A percentile compares a stretch with the other conserved stretches of the same genome.
These are phyloP conservation scores for Axea sp. DNA, from an alignment of 2,888 invertebrate genomes.

Conservation along the genomic window DNA sequence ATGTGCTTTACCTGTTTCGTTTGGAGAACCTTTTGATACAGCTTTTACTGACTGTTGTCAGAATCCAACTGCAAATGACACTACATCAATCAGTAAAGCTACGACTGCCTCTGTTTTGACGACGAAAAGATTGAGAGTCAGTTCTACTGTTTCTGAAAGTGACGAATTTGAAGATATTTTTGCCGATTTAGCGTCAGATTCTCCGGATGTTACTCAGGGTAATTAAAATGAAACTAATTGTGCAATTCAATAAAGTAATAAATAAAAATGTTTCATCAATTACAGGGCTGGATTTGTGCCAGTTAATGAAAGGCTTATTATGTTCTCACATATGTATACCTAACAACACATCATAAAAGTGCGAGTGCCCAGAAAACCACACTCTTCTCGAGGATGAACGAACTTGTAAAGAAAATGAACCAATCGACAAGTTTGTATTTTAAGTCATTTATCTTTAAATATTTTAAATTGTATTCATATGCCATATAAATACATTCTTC, in stretches of 20 bases:
- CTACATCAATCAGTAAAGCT: constrained; percentile 13
- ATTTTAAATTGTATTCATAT: too few species aligned
- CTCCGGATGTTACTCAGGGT: constrained; percentile 45
- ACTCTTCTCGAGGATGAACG: constrained; percentile 85
- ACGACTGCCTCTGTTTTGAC: constrained; percentile 37
- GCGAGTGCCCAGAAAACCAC: constrained; percentile 86
- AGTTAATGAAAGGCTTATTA: constrained; percentile 81
- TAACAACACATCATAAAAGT: constrained; percentile 85
- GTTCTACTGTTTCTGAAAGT: constrained; percentile 31
- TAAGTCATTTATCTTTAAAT: too few species aligned
- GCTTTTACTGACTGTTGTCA: constrained; percentile 84
- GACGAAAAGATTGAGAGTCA: constrained; percentile 18
- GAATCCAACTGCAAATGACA: constrained; percentile 73
- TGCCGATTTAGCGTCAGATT: constrained; percentile 35
- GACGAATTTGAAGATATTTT: constrained; percentile 58
- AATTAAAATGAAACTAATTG: constrained; percentile 1
- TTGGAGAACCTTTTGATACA: constrained; percentile 82
- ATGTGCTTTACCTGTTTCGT: constrained; percentile 82
- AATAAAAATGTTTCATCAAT: too few species aligned
- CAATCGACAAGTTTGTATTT: constrained; percentile 70
- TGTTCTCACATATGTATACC: constrained; percentile 91
- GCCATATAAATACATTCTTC: too few species aligned
- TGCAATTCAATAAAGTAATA: too few species aligned
- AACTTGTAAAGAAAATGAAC: constrained; percentile 82
- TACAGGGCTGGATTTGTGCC: constrained; percentile 75